Evolutionary conservation across 2,113 vertebrate species (phyloP).

Genomic region (Ifrita kowaldi): DNA sequence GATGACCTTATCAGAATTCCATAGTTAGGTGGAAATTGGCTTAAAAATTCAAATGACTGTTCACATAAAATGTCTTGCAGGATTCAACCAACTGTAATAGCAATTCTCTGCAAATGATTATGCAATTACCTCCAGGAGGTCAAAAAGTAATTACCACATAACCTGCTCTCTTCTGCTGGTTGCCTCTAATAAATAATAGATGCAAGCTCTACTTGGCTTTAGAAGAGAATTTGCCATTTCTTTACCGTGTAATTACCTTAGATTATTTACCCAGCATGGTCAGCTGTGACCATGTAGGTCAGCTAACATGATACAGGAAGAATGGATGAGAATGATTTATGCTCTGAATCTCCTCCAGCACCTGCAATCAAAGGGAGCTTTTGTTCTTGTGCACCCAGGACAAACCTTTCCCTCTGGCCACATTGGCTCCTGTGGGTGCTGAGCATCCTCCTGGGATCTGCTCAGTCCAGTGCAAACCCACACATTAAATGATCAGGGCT

Average conservation of each 20-base stretch:
- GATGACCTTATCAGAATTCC: slow-evolving; percentile 15
- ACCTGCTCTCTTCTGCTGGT: slow-evolving; percentile 62
- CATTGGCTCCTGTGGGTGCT: fast-evolving
- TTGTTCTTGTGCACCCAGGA: background rate
- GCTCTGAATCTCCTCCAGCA: background rate
- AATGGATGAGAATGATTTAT: slow-evolving; percentile 7
- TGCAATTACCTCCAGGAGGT: slow-evolving; percentile 71
- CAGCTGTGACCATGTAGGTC: slow-evolving; percentile 43
- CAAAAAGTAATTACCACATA: slow-evolving; percentile 71
- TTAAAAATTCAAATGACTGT: slow-evolving; percentile 62
- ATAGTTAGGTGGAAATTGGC: slow-evolving; percentile 46
- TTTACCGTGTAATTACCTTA: slow-evolving; percentile 54
- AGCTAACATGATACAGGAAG: background rate
- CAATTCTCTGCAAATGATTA: slow-evolving; percentile 67
- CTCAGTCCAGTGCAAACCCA: background rate
- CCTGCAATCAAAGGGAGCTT: background rate
- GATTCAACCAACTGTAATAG: slow-evolving; percentile 60
- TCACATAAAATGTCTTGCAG: slow-evolving; percentile 54
- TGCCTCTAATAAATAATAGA: slow-evolving; percentile 61
- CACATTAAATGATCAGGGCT: background rate
- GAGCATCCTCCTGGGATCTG: background rate
- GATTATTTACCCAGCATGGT: slow-evolving; percentile 58
- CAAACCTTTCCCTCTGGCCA: background rate
- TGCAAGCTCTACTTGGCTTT: slow-evolving; percentile 23
- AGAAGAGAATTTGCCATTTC: slow-evolving; percentile 35